Evolutionary conservation across 2,888 invertebrate genomes (phyloP).

Genomic region (Morinoia aosen): DNA sequence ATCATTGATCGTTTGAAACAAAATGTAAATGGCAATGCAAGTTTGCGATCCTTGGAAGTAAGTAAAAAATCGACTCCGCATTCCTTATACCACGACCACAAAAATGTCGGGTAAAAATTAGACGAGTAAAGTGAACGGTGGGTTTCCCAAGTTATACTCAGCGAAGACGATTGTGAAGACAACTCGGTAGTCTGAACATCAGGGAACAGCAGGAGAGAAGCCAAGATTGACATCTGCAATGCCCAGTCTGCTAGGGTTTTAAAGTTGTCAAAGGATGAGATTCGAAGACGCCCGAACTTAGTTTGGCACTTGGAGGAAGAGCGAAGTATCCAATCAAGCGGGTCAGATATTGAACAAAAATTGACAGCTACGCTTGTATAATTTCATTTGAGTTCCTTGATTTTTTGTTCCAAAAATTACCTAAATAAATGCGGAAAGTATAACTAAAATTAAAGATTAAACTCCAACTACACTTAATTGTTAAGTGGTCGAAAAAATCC

Average conservation of each 20-base stretch:
- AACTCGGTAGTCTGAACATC: neutral
- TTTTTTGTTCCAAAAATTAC: neutral
- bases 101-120: neutral
- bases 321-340: neutral
- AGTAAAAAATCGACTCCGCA: neutral
- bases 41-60: too few species aligned
- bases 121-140: neutral
- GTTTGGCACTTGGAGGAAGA: neutral
- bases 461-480: too few species aligned
- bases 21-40: neutral
- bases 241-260: too few species aligned
- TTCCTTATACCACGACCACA: neutral
- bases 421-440: neutral
- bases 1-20: too few species aligned
- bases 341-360: neutral
- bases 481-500: too few species aligned
- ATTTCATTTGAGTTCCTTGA: neutral
- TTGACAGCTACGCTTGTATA: neutral
- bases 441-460: too few species aligned
- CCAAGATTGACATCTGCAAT: too few species aligned
- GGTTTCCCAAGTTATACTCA: neutral
- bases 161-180: too few species aligned
- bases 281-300: neutral
- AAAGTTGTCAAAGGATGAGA: too few species aligned
- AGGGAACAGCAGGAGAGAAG: too few species aligned